Base-by-base conservation (phyloP, 2,888 invertebrate species). In the Patella depressa region DNA sequence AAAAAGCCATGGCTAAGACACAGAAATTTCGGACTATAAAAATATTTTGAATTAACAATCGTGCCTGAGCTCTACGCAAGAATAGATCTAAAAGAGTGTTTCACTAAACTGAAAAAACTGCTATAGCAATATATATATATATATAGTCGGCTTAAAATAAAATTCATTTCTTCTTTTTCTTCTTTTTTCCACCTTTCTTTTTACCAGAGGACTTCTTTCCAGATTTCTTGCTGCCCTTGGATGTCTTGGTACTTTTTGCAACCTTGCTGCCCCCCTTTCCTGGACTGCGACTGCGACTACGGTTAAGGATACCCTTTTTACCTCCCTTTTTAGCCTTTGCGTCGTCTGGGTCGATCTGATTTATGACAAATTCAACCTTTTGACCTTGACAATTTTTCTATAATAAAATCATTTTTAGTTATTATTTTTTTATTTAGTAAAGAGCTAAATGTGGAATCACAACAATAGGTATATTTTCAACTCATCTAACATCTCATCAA, bases 331-430 rank as follows among this genome's bases (percentile, higher is more conserved):
- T 83, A 9, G 80, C 79, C 34, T 83, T 85, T 0, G 82, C 85
- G 9, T 87, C 87, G 11, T 80, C 81, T 12, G 76, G 78, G 24
- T 81, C 78, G 4, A 84, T 84, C 14, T 81, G 81, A 12, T 84
- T 80, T 1, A 86, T 84, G 5, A 87, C 85, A 71, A 86, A 89
- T 77, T 90, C 89, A 14, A 90, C 89, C 73, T 87, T 82, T 71
- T 87, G 84, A 3, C 90, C 90, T 82, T 89, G 89, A 75, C 90
- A 90, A n/a, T 83, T 84, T 78, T 81, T 82, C 90, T 90, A 83
- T 45, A 45, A 45, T 45, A 45, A 45, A 45, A 45, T 45, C 9
- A 45, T 45, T 45, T 34, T 45, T 45, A 5, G 34, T 45, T 5
- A 45, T 45, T 45, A 5, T 45, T 5, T 24, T 24, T 24, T 24